phyloP scores from a whole-genome alignment of 2,888 invertebrate genomes.

The Leptinotarsa tumamoca region DNA sequence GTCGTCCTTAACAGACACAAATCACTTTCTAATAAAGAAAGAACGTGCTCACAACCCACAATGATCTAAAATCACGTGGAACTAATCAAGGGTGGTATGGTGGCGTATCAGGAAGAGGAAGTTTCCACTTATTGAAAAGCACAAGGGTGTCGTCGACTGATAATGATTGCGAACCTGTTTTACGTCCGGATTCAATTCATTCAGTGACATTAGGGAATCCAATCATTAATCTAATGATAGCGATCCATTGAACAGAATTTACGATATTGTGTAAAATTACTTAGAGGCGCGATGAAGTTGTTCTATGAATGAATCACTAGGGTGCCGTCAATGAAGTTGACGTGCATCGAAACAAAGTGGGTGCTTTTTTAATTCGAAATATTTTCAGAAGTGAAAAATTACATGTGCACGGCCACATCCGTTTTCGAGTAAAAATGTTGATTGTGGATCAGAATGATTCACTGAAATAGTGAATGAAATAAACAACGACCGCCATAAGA shows the following conservation, averaged over 20 bases:
- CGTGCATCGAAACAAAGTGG: too few relatives aligned
- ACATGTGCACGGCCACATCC: too few relatives aligned
- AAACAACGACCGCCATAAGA: too few relatives aligned
- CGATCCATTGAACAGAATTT: background rate
- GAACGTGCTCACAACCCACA: conserved; percentile 2
- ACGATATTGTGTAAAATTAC: background rate
- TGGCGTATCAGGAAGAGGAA: conserved; percentile 27
- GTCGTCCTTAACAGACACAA: background rate
- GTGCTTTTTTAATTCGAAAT: too few relatives aligned
- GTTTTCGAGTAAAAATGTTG: too few relatives aligned
- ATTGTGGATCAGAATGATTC: too few relatives aligned
- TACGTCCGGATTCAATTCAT: conserved; percentile 29
- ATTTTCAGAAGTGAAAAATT: too few relatives aligned
- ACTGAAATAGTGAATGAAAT: too few relatives aligned
- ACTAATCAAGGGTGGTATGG: background rate
- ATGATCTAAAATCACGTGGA: conserved; percentile 25
- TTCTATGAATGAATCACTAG: background rate
- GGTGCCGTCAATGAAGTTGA: too few relatives aligned
- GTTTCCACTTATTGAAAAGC: conserved; percentile 28
- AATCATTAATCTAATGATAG: background rate
- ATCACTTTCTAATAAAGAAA: conserved; percentile 3
- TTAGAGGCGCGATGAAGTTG: background rate
- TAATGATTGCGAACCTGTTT: conserved; percentile 30
- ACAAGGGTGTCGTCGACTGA: conserved; percentile 29
- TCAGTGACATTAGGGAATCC: conserved; percentile 15